These are phyloP conservation scores for Vesta saturnalis DNA, from an alignment of 2,888 invertebrate genomes.

Conservation along the genomic window DNA sequence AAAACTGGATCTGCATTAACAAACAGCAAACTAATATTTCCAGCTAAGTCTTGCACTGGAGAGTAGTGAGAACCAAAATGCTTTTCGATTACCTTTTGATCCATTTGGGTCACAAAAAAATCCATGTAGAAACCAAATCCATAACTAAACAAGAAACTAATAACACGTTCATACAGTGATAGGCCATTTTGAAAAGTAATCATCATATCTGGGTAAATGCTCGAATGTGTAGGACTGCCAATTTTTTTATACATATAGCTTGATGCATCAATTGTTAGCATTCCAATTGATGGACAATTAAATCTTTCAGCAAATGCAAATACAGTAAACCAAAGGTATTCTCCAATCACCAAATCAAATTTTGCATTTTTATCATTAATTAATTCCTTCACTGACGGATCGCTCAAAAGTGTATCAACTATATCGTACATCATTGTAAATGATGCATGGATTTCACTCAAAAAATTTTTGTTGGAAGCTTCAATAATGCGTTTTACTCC, in stretches of 20 bases:
- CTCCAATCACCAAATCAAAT: conserved; percentile 68
- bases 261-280: conserved; percentile 64
- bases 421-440: neutral
- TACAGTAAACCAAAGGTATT: conserved; percentile 64
- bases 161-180: conserved; percentile 5
- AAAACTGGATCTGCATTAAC: conserved; percentile 54
- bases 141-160: too few relatives aligned
- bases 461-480: conserved; percentile 21
- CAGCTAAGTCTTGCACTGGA: conserved; percentile 43
- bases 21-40: conserved; percentile 54
- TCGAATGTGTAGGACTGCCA: conserved; percentile 66
- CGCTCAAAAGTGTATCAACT: conserved; percentile 26
- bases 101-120: too few relatives aligned
- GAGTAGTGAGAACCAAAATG: conserved; percentile 52
- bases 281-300: conserved; percentile 65
- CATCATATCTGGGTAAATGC: conserved; percentile 59
- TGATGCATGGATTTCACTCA: neutral
- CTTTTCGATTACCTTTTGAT: conserved; percentile 41
- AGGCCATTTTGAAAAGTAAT: neutral
- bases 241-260: conserved; percentile 65
- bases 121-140: too few relatives aligned
- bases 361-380: conserved; percentile 56
- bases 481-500: neutral
- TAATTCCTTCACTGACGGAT: conserved; percentile 50
- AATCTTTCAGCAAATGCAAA: conserved; percentile 67